These are phyloP conservation scores for Scaptomyza flava DNA, from an alignment of 2,888 invertebrate genomes.

Conservation along the genomic window DNA sequence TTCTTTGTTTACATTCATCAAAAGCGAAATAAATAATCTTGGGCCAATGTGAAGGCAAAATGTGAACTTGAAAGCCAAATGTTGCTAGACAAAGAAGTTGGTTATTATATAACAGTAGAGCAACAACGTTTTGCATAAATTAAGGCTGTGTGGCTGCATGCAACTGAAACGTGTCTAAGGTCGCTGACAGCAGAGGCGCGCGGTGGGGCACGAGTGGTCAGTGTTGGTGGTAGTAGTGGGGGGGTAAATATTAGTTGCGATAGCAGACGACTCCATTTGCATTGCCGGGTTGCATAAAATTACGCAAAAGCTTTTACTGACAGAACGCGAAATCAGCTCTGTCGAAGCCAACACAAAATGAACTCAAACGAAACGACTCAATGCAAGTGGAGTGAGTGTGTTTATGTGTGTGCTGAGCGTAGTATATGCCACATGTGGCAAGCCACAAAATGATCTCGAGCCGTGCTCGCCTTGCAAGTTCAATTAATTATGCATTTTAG, in stretches of 20 bases:
- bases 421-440: slow-evolving; percentile 58
- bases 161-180: slow-evolving; percentile 74
- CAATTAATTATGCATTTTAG: slow-evolving; percentile 79
- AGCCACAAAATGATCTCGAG: slow-evolving; percentile 36
- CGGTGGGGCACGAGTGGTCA: neutral
- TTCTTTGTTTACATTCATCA: slow-evolving; percentile 14
- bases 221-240: neutral
- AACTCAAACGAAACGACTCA: slow-evolving; percentile 45
- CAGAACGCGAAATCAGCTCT: slow-evolving; percentile 41
- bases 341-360: slow-evolving; percentile 21
- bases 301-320: slow-evolving; percentile 77
- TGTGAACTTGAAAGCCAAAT: slow-evolving; percentile 42
- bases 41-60: slow-evolving; percentile 42
- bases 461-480: slow-evolving; percentile 38
- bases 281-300: slow-evolving; percentile 62
- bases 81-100: slow-evolving; percentile 21
- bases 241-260: slow-evolving; percentile 17
- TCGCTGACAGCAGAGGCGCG: slow-evolving; percentile 54
- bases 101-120: slow-evolving; percentile 61
- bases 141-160: slow-evolving; percentile 59
- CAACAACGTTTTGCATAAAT: slow-evolving; percentile 77
- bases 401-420: neutral
- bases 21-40: slow-evolving; percentile 38
- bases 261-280: slow-evolving; percentile 24
- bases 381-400: slow-evolving; percentile 23